Conservation (phyloP, 2,113 vertebrate genomes). For the Sarotherodon lohbergeri region DNA sequence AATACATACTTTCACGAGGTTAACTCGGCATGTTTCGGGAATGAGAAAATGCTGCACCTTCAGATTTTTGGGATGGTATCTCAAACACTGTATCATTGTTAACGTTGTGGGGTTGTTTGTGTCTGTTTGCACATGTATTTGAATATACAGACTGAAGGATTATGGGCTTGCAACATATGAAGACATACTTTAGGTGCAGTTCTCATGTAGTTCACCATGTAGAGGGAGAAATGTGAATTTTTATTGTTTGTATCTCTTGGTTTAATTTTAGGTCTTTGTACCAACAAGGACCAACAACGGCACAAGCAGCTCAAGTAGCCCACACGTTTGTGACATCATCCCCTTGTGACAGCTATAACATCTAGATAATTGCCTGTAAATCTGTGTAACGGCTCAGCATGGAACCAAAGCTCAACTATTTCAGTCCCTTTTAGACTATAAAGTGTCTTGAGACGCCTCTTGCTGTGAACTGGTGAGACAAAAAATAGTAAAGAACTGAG, state of each 20-base stretch:
- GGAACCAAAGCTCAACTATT: background rate
- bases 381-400: background rate
- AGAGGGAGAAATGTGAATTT: background rate
- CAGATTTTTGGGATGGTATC: too few relatives aligned
- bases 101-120: too few relatives aligned
- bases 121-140: too few relatives aligned
- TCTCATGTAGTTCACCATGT: fast-evolving
- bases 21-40: background rate
- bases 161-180: background rate
- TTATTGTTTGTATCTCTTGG: background rate
- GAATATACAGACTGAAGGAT: background rate
- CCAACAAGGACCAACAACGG: background rate
- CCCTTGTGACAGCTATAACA: background rate
- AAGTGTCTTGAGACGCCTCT: background rate
- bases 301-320: background rate
- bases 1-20: background rate
- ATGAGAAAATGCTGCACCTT: too few relatives aligned
- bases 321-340: background rate
- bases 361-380: background rate
- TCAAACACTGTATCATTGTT: too few relatives aligned
- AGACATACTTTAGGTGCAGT: background rate
- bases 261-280: background rate
- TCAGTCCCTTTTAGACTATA: background rate
- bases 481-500: background rate
- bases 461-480: background rate